A percentile compares a stretch with the other conserved stretches of the same genome.
phyloP scores from a whole-genome alignment of 2,113 vertebrate species.

The Herpetotheres cachinnans region DNA sequence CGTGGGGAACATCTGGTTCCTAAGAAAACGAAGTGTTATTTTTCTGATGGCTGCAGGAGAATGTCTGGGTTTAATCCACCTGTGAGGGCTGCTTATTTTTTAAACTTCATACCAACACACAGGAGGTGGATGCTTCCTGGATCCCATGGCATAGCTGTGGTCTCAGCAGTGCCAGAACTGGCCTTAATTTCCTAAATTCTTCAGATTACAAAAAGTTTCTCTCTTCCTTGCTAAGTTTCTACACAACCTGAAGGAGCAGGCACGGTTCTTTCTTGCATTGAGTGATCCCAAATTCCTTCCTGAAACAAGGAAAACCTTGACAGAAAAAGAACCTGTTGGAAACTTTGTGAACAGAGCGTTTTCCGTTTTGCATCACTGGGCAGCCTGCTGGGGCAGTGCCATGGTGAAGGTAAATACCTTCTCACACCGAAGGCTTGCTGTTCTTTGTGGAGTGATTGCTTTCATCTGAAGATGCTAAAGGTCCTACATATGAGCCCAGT shows the following conservation, averaged over 20 bases:
- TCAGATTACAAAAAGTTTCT: background rate
- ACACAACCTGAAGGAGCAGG: background rate
- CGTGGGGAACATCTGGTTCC: slow-evolving; percentile 16
- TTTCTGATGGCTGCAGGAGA: background rate
- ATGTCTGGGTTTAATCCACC: slow-evolving; percentile 30
- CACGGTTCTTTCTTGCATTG: background rate
- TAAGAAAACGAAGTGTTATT: background rate
- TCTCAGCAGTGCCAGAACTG: background rate
- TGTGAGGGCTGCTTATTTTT: slow-evolving; percentile 49
- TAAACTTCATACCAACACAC: background rate
- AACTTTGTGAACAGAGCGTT: background rate
- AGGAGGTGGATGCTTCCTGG: slow-evolving; percentile 5
- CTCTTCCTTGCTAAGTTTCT: background rate
- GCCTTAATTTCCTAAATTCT: background rate
- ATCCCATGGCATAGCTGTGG: background rate
- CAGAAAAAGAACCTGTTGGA: background rate
- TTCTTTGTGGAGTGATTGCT: background rate
- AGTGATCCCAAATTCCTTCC: background rate
- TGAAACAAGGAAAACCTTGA: background rate
- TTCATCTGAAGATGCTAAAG: background rate
- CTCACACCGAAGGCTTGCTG: background rate
- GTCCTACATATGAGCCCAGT: background rate
- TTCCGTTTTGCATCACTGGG: background rate
- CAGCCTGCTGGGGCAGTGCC: background rate
- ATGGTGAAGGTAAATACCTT: background rate